Percentiles rank a stretch among this genome's conserved stretches.
These are phyloP conservation scores for Drosophila melanica DNA, from an alignment of 1,140 invertebrate species.

Conservation along the genomic window DNA sequence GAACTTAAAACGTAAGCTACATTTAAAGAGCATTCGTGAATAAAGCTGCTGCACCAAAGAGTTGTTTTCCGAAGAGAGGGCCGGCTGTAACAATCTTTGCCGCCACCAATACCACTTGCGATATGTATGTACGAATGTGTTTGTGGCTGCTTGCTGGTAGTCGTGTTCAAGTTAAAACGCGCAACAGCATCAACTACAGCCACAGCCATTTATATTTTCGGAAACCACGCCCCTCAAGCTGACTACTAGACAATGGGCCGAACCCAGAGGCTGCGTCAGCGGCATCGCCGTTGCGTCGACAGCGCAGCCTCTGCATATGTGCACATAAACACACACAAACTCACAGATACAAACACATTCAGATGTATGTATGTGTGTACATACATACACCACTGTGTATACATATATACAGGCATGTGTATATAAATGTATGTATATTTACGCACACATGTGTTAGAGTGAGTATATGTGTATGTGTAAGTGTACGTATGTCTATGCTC, in stretches of 20 bases:
- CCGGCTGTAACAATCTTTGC: conserved; percentile 28
- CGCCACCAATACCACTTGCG: conserved; percentile 53
- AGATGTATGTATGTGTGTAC: conserved; percentile 4
- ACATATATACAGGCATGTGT: not conserved
- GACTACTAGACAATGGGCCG: conserved; percentile 80
- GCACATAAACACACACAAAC: conserved; percentile 34
- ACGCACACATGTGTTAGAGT: conserved; percentile 7
- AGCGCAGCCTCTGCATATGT: conserved; percentile 67
- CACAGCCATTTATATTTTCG: conserved; percentile 82
- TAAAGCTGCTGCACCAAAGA: conserved; percentile 2
- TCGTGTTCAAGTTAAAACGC: conserved; percentile 36
- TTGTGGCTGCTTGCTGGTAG: conserved; percentile 31
- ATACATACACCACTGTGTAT: no score
- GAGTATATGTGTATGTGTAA: not conserved
- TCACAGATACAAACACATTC: conserved; percentile 22
- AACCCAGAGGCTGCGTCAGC: conserved; percentile 77
- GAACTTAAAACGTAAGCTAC: not conserved
- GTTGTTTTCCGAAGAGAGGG: conserved; percentile 20
- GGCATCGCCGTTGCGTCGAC: conserved; percentile 54
- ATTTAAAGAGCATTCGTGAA: conserved; percentile 19
- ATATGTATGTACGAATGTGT: conserved; percentile 16
- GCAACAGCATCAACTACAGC: conserved; percentile 51
- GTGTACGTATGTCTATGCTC: conserved; percentile 1
- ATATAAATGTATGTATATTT: conserved; percentile 2
- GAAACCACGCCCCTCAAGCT: conserved; percentile 80